A percentile compares a stretch with the other conserved stretches of the same genome.
Conservation (phyloP, 1,140 invertebrate genomes). For the Formica exsecta region DNA sequence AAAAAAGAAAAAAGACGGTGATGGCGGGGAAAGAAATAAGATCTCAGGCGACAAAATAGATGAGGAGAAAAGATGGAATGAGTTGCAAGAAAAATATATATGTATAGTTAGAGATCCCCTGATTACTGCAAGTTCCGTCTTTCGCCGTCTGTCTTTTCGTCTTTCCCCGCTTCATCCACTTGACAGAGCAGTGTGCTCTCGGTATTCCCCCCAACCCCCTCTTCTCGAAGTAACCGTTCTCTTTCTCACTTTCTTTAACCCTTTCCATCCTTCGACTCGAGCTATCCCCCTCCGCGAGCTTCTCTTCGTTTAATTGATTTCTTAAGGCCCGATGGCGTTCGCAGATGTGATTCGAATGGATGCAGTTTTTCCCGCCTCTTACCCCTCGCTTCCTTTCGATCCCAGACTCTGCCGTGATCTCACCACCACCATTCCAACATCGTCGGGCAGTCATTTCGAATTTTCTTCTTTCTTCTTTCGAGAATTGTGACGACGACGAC, state of each 20-base stretch:
- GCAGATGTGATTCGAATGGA: conserved; percentile 78
- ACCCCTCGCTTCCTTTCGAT: conserved; percentile 53
- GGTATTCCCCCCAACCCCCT: conserved; percentile 21
- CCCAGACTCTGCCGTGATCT: conserved; percentile 11
- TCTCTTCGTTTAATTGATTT: conserved; percentile 85
- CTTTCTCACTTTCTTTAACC: conserved; percentile 29
- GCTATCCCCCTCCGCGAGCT: conserved; percentile 53
- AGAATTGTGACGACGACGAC: conserved; percentile 44
- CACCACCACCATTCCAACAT: conserved; percentile 25
- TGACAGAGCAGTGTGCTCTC: conserved; percentile 74
- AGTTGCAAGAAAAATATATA: conserved; percentile 47
- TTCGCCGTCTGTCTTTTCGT: conserved; percentile 80
- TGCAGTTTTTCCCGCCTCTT: conserved; percentile 79
- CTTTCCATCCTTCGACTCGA: conserved; percentile 32
- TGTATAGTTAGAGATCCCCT: conserved; percentile 75
- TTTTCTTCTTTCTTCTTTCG: conserved; percentile 71
- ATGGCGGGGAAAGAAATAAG: conserved; percentile 53
- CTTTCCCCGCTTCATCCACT: conserved; percentile 80
- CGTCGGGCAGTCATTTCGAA: conserved; percentile 60
- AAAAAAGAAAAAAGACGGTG: conserved; percentile 11
- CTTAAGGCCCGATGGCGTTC: conserved; percentile 85
- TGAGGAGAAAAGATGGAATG: conserved; percentile 56
- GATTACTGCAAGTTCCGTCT: conserved; percentile 84
- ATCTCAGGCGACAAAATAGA: conserved; percentile 72
- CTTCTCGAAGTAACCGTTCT: not conserved